These are phyloP conservation scores for Leguminivora glycinivorella DNA, from an alignment of 1,140 invertebrate species.

Conservation along the genomic window DNA sequence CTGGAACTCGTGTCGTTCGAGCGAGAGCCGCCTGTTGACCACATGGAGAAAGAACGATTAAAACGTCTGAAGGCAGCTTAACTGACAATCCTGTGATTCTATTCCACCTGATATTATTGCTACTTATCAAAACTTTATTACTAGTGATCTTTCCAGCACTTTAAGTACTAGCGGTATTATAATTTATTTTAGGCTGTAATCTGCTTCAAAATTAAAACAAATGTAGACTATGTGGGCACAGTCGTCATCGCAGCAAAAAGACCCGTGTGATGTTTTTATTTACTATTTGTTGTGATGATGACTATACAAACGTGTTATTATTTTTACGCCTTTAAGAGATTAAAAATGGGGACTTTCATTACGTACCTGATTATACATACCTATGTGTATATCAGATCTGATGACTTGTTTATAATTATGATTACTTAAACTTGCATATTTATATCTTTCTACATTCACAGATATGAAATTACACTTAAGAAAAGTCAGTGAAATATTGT, in stretches of 20 bases:
- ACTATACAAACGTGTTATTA: background rate
- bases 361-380: no score
- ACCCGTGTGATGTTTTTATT: background rate
- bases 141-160: conserved; percentile 16
- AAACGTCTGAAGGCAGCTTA: conserved; percentile 66
- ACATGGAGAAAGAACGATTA: conserved; percentile 71
- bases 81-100: conserved; percentile 34
- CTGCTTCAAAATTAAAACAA: background rate
- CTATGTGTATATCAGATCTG: no score
- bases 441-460: no score
- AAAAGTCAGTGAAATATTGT: no score
- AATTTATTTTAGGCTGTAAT: background rate
- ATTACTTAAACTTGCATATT: no score
- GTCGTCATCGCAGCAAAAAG: background rate
- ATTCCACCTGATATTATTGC: conserved; percentile 13
- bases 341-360: no score
- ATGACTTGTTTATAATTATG: no score
- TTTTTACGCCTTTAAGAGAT: no score
- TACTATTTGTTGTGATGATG: background rate
- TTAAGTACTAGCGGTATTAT: background rate
- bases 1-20: conserved; percentile 73
- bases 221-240: background rate
- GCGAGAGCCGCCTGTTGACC: conserved; percentile 70
- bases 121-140: conserved; percentile 14
- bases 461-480: no score